phyloP scores from a whole-genome alignment of 92 coral and sea anemone species.

The Phymanthus crucifer region DNA sequence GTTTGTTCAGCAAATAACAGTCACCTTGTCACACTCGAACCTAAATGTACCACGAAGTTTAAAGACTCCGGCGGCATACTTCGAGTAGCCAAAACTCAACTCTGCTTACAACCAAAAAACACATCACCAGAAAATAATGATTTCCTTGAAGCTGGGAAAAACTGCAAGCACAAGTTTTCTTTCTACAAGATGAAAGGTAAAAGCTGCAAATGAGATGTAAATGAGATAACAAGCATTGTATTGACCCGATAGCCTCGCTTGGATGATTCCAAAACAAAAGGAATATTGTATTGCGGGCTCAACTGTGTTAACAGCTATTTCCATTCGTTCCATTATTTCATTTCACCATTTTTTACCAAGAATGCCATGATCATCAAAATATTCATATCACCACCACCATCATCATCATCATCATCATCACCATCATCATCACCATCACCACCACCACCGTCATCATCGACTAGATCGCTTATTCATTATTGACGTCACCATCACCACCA shows the following conservation, averaged over 20 bases:
- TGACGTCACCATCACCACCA: not conserved
- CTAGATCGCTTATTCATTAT: too few relatives aligned
- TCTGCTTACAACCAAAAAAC: constrained; percentile 26
- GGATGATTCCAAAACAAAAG: too few relatives aligned
- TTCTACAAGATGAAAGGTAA: constrained; percentile 5
- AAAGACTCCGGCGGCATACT: constrained; percentile 4
- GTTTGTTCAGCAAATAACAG: not conserved
- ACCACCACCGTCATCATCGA: not conserved
- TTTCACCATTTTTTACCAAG: not conserved
- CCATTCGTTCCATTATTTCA: not conserved
- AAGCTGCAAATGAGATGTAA: too few relatives aligned
- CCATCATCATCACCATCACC: not conserved
- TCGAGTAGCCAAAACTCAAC: constrained; percentile 9
- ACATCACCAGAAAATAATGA: constrained; percentile 22
- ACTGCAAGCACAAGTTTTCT: not conserved
- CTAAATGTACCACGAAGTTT: constrained; percentile 21
- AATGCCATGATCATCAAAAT: too few relatives aligned
- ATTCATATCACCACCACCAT: too few relatives aligned
- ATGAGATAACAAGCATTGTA: too few relatives aligned
- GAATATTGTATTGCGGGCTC: too few relatives aligned
- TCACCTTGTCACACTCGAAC: not conserved
- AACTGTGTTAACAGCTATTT: too few relatives aligned
- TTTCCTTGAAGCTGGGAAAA: not conserved
- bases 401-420: too few relatives aligned
- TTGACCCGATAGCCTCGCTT: too few relatives aligned